A percentile compares a stretch with the other conserved stretches of the same genome.
phyloP scores from a whole-genome alignment of 1,140 invertebrate genomes.

The Eriocheir sinensis region DNA sequence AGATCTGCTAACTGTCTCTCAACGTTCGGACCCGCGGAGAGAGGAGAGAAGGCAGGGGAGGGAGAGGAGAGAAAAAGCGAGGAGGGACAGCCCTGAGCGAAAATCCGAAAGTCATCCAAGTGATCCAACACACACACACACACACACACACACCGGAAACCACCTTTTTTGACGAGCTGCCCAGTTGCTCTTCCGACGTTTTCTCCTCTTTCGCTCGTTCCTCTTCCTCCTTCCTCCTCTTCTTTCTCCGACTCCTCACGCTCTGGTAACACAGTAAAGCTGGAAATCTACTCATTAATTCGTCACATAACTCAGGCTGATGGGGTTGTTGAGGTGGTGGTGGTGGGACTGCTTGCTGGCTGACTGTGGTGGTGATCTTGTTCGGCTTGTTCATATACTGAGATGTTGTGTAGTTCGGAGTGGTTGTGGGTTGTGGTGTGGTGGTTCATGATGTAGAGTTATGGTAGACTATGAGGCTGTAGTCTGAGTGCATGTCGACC shows the following conservation, averaged over 20 bases:
- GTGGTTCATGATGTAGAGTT: too few relatives aligned
- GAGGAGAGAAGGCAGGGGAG: not conserved
- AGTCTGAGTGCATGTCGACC: too few relatives aligned
- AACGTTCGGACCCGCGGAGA: not conserved
- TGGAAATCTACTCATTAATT: too few relatives aligned
- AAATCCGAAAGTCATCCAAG: not conserved
- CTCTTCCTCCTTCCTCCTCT: not conserved
- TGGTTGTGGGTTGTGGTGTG: too few relatives aligned
- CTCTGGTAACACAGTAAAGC: too few relatives aligned
- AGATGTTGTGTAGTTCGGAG: too few relatives aligned
- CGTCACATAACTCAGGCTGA: too few relatives aligned
- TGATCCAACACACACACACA: not conserved
- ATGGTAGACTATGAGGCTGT: too few relatives aligned
- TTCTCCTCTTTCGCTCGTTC: not conserved
- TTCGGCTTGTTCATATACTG: too few relatives aligned
- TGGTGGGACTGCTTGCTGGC: too few relatives aligned
- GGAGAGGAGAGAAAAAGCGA: not conserved
- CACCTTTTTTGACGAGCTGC: not conserved
- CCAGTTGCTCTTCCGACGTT: not conserved
- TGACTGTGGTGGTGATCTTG: too few relatives aligned
- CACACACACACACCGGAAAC: constrained; percentile 8
- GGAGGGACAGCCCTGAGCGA: not conserved
- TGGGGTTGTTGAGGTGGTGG: too few relatives aligned
- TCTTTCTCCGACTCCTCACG: not conserved
- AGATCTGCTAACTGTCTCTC: not conserved